Evolutionary conservation across 2,113 vertebrate species (phyloP).

Genomic region (Cyprinodon tularosa): DNA sequence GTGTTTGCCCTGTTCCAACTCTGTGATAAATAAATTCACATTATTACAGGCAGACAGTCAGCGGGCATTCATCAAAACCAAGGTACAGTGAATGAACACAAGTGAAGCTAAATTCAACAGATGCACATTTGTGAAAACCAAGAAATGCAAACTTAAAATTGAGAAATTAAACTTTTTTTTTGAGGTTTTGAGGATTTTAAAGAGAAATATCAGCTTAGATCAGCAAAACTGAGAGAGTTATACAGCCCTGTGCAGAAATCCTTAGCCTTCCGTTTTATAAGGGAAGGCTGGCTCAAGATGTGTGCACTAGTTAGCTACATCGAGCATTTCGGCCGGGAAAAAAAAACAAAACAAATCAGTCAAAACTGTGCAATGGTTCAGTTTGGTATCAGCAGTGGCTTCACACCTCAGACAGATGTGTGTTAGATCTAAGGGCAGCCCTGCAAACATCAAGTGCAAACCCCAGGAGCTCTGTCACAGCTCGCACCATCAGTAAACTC

Average conservation of each 20-base stretch:
- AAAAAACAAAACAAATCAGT: not conserved
- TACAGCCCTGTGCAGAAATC: not conserved
- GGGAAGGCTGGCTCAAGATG: not conserved
- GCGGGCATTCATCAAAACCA: conserved; percentile 52
- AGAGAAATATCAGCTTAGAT: conserved; percentile 10
- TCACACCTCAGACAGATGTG: conserved; percentile 1
- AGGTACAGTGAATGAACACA: conserved; percentile 68
- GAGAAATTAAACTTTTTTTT: conserved; percentile 23
- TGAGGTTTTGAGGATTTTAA: conserved; percentile 8
- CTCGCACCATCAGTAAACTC: conserved; percentile 32
- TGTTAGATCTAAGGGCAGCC: conserved; percentile 15
- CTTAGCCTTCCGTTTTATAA: not conserved
- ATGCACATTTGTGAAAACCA: conserved; percentile 33
- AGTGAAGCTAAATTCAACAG: conserved; percentile 19
- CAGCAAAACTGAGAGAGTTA: conserved; percentile 1
- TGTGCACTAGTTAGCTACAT: conserved; percentile 27
- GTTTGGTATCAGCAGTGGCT: conserved; percentile 22
- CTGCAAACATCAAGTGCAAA: conserved; percentile 36
- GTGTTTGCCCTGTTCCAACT: conserved; percentile 58
- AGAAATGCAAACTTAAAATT: conserved; percentile 28
- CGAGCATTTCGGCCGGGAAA: conserved; percentile 26
- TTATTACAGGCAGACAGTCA: conserved; percentile 74
- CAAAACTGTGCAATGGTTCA: conserved; percentile 24
- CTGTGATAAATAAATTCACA: conserved; percentile 75
- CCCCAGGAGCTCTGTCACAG: conserved; percentile 23